These are phyloP conservation scores for Parazoanthus atlanticus DNA, from an alignment of 92 coral and sea anemone genomes.

Conservation along the genomic window DNA sequence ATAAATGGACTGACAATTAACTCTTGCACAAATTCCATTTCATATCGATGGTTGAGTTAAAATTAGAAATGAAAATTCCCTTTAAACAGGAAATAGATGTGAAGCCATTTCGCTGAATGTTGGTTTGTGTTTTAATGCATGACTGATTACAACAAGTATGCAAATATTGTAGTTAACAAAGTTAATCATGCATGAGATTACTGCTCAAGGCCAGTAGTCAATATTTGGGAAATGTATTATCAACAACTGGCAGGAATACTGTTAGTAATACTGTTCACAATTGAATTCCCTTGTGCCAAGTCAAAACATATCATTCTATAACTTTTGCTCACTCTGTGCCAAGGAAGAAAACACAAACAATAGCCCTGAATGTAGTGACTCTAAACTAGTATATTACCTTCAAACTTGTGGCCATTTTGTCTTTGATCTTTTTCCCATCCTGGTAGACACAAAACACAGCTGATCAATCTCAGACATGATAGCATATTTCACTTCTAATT, in stretches of 20 bases:
- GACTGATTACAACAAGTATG: conserved; percentile 9
- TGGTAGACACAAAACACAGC: conserved; percentile 20
- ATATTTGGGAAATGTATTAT: neutral
- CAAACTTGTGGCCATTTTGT: conserved; percentile 84
- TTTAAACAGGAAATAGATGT: conserved; percentile 35
- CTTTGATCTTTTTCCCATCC: conserved; percentile 98
- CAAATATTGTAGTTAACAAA: conserved; percentile 5
- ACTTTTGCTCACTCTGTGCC: neutral
- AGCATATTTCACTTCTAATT: neutral
- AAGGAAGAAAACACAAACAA: neutral
- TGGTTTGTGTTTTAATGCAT: conserved; percentile 23
- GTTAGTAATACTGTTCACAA: neutral
- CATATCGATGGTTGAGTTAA: neutral
- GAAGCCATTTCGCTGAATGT: neutral
- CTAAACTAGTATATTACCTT: conserved; percentile 64
- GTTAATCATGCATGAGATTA: conserved; percentile 13
- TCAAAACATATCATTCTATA: conserved; percentile 15
- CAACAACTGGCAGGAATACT: neutral
- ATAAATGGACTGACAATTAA: neutral
- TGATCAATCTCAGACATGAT: neutral
- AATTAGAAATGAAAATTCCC: neutral
- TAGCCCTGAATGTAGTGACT: neutral
- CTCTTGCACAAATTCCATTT: neutral
- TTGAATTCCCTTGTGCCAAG: neutral
- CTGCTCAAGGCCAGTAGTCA: neutral